Evolutionary conservation across 1,140 invertebrate species (phyloP).

Genomic region (Chironomus striatipennis): DNA sequence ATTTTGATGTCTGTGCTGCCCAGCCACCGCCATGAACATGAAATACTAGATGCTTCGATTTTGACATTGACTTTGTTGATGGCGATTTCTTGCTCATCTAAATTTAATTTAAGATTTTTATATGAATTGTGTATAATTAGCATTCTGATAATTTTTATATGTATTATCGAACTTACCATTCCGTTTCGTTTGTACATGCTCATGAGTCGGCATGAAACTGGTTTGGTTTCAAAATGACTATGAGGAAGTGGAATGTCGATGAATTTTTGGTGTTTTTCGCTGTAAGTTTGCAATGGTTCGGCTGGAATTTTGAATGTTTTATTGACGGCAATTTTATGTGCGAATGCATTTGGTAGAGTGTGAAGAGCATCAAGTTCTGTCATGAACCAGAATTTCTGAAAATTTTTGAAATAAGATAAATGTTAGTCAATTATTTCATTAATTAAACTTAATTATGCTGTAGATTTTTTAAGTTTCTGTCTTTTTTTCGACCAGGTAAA

Average conservation of each 20-base stretch:
- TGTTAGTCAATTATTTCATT: no score
- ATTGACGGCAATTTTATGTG: constrained; percentile 64
- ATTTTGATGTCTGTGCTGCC: constrained; percentile 90
- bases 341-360: constrained; percentile 58
- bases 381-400: constrained; percentile 77
- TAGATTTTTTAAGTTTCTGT: no score
- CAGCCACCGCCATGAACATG: constrained; percentile 98
- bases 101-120: not conserved
- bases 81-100: not conserved
- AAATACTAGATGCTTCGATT: constrained; percentile 56
- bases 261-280: constrained; percentile 50
- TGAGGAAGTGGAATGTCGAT: constrained; percentile 60
- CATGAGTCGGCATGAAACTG: constrained; percentile 59
- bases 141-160: not conserved
- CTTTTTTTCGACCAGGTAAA: no score
- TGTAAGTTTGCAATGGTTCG: constrained; percentile 50
- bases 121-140: not conserved
- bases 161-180: constrained; percentile 46
- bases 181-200: constrained; percentile 68
- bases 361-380: constrained; percentile 74
- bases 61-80: not conserved
- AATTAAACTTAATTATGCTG: no score
- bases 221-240: constrained; percentile 67
- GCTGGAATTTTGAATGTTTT: constrained; percentile 67
- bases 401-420: no score